phyloP scores from a whole-genome alignment of 2,113 vertebrate genomes.

The Marcusenius ussheri region DNA sequence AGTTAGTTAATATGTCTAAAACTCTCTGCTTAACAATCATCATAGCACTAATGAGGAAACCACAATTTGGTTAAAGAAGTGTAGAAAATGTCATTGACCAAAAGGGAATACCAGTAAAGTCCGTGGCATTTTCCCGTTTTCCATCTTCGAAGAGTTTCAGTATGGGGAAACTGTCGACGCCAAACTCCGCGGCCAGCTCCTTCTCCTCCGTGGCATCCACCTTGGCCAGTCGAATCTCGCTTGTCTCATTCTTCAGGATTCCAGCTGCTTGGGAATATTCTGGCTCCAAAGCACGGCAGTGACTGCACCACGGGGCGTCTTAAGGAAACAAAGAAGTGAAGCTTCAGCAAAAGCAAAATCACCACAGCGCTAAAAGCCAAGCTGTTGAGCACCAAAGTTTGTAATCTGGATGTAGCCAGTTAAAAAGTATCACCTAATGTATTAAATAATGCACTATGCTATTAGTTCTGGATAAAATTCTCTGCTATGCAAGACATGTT shows the following conservation, averaged over 20 bases:
- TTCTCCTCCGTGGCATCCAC: constrained; percentile 67
- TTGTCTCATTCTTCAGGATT: constrained; percentile 54
- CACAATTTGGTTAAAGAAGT: neutral
- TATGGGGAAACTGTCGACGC: constrained; percentile 62
- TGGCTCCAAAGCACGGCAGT: constrained; percentile 73
- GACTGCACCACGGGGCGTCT: constrained; percentile 84
- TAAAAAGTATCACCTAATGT: neutral
- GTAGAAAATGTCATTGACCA: neutral
- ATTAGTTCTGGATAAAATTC: neutral
- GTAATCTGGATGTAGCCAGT: neutral
- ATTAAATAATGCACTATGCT: neutral
- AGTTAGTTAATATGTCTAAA: neutral
- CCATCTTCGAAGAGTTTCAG: constrained; percentile 74
- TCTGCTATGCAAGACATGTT: neutral
- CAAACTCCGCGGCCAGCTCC: constrained; percentile 68
- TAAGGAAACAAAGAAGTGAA: constrained; percentile 3
- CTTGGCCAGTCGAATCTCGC: constrained; percentile 63
- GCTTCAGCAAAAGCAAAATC: neutral
- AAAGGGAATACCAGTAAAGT: constrained; percentile 56
- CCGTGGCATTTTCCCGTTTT: constrained; percentile 61
- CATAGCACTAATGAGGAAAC: neutral
- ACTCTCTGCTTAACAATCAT: neutral
- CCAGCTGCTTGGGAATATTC: constrained; percentile 64
- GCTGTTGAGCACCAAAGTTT: neutral
- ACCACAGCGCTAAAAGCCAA: neutral